Evolutionary conservation across 2,888 invertebrate species (phyloP).

Genomic region (Mesoligia furuncula): DNA sequence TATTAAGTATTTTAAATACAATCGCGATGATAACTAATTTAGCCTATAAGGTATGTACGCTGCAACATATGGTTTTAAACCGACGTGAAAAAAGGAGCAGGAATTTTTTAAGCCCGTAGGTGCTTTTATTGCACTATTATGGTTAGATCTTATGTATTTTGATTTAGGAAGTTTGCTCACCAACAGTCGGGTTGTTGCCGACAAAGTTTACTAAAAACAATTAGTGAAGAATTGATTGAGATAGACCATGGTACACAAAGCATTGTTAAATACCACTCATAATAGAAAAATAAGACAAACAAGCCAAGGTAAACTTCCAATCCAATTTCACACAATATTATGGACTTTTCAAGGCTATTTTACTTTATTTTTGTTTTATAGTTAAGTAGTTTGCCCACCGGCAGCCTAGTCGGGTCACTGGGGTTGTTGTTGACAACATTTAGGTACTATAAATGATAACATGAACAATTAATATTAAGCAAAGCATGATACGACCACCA

Average conservation of each 20-base stretch:
- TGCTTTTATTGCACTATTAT: not conserved
- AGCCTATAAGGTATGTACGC: not conserved
- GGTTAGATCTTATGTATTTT: conserved; percentile 17
- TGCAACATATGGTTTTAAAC: not conserved
- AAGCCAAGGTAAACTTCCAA: not conserved
- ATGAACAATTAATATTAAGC: no score
- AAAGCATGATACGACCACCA: no score
- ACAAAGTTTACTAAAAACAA: conserved; percentile 41
- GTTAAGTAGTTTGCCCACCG: conserved; percentile 17
- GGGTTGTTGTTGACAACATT: conserved; percentile 44
- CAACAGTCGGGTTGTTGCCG: conserved; percentile 29
- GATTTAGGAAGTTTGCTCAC: conserved; percentile 14
- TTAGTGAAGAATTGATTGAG: not conserved
- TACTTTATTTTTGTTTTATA: not conserved
- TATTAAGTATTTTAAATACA: not conserved
- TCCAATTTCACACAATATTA: not conserved
- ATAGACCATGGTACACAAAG: not conserved
- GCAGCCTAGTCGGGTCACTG: conserved; percentile 18
- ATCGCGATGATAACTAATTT: not conserved
- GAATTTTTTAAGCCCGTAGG: no score
- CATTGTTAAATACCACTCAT: not conserved
- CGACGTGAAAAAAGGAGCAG: no score
- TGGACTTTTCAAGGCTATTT: no score
- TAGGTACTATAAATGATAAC: no score
- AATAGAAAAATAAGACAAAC: not conserved